Percentiles rank a stretch among this genome's conserved stretches.
phyloP scores from a whole-genome alignment of 1,140 invertebrate species.

The Panonychus citri region DNA sequence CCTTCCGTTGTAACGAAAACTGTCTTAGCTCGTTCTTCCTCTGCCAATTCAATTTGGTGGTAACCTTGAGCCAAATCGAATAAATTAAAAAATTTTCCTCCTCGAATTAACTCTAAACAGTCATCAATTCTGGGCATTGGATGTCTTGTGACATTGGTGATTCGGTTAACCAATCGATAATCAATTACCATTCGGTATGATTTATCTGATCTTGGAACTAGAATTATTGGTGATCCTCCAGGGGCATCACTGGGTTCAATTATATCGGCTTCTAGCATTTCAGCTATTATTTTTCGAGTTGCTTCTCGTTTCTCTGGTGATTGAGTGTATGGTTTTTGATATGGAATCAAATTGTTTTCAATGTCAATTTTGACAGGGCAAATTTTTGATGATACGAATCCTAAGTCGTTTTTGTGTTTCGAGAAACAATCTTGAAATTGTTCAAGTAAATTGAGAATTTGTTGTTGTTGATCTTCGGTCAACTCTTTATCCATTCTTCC shows the following conservation, averaged over 20 bases:
- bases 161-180: neutral
- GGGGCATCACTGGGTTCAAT: constrained; percentile 17
- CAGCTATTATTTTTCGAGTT: neutral
- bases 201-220: neutral
- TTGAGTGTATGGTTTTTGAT: neutral
- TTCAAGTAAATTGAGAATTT: too few relatives aligned
- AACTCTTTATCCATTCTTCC: too few relatives aligned
- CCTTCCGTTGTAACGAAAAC: neutral
- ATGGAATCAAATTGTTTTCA: too few relatives aligned
- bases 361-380: too few relatives aligned
- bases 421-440: too few relatives aligned
- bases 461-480: too few relatives aligned
- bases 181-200: neutral
- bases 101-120: neutral
- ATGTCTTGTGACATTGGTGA: neutral
- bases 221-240: constrained; percentile 18
- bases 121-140: neutral
- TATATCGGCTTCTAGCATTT: neutral
- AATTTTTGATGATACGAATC: too few relatives aligned
- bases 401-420: too few relatives aligned
- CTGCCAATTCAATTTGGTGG: neutral
- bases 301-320: neutral
- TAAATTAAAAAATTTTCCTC: neutral
- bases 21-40: neutral
- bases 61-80: neutral